phyloP scores from a whole-genome alignment of 2,113 vertebrate species.

The Menidia beryllina region DNA sequence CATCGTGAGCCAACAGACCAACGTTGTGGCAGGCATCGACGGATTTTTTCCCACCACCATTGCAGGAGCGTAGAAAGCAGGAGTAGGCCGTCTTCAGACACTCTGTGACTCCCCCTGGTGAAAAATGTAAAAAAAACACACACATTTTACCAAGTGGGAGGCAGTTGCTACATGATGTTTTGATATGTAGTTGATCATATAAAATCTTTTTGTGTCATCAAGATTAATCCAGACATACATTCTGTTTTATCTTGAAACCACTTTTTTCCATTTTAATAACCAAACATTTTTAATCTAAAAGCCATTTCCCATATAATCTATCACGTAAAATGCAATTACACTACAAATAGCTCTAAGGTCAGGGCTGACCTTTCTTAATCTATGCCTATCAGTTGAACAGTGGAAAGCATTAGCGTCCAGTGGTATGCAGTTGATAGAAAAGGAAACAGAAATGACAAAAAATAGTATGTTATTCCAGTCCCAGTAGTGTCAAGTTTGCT shows the following conservation, averaged over 20 bases:
- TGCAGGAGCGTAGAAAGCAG: conserved; percentile 89
- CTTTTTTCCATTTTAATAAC: background rate
- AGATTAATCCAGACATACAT: background rate
- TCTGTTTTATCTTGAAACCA: background rate
- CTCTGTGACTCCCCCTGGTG: conserved; percentile 85
- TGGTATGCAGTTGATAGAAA: background rate
- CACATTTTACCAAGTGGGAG: background rate
- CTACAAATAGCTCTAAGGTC: no score
- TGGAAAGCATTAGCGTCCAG: background rate
- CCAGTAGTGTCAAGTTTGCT: background rate
- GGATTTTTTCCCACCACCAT: conserved; percentile 88
- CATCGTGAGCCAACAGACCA: conserved; percentile 88
- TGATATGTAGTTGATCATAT: no score
- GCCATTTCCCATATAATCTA: background rate
- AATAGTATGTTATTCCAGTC: no score
- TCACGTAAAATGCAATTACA: conserved; percentile 4
- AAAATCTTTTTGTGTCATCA: no score
- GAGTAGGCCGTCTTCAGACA: conserved; percentile 89
- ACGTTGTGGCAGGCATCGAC: conserved; percentile 89
- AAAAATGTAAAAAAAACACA: background rate
- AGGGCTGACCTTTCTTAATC: no score
- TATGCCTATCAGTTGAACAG: background rate
- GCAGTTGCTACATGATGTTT: background rate
- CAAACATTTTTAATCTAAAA: background rate
- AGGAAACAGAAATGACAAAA: background rate